Evolutionary conservation across 2,113 vertebrate genomes (phyloP), one percentile per base, ranked within the genome.

Genomic region (Colaptes auratus): DNA sequence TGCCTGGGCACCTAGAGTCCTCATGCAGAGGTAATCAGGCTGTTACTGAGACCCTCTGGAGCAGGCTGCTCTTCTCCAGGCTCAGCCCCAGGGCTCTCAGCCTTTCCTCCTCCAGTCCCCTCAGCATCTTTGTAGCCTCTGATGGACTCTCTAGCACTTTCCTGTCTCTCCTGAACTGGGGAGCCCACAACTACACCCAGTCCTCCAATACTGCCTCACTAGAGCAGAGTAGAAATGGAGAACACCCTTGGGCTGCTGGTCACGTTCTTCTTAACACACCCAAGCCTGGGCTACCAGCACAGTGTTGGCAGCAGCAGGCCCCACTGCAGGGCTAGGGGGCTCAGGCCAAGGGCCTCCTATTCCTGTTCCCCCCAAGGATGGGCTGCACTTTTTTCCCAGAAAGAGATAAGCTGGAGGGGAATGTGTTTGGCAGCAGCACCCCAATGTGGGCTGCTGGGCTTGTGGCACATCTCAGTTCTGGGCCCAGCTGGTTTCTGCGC

Each of bases 341-440:
- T 74, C 74, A 55, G 82, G 74, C 33, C 33, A 12, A 2, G 50
- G 52, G 52, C n/a, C n/a, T n/a, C n/a, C n/a, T n/a, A n/a, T n/a
- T n/a, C n/a, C 33, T 2, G 6, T 2, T 28, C 28, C 28, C n/a
- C 39, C 0, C 1, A 1, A 36, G 44, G 75, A 79, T 48, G 36
- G 31, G 67, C 58, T 88, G 79, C 5, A 4, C n/a, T 79, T 85
- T 79, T 33, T 75, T 88, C 71, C 75, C 61, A 82, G 63, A 39
- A 92, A 82, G 33, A 31, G 69, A 92, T 59, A 92, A 79, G 70
- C 66, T 36, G 46, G n/a, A 84, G 15, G 23, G 55, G 58, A 14
- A 5, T 1, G 10, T 19, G 86, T 73, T 44, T 74, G 53, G 76
- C 89, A 93, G 74, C 75, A 79, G 64, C 71, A 46, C 5, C 31